These are phyloP conservation scores for Scaptodrosophila lebanonensis DNA, from an alignment of 1,140 invertebrate genomes.

Conservation along the genomic window DNA sequence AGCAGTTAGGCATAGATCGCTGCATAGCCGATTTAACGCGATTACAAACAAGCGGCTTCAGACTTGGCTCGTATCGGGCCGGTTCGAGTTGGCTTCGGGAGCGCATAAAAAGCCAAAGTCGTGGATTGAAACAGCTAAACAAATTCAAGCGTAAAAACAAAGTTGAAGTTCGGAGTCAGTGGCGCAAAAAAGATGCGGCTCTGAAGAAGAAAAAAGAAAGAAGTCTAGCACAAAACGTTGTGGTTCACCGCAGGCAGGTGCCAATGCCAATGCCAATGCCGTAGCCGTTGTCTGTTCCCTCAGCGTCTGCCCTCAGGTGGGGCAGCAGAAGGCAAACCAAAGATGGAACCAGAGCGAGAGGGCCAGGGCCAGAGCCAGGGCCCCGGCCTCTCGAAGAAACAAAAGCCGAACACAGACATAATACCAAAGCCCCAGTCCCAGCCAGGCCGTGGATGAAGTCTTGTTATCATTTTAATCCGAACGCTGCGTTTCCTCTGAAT, in stretches of 20 bases:
- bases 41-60: conserved; percentile 35
- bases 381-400: no score
- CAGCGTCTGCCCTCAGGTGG: no score
- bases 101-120: background rate
- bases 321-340: no score
- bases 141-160: conserved; percentile 52
- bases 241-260: no score
- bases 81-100: background rate
- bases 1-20: conserved; percentile 12
- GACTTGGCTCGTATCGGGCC: background rate
- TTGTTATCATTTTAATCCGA: conserved; percentile 73
- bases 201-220: conserved; percentile 2
- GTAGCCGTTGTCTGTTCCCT: no score
- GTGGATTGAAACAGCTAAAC: conserved; percentile 35
- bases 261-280: no score
- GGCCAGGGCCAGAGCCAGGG: no score
- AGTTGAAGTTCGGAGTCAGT: conserved; percentile 30
- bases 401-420: conserved; percentile 20
- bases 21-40: conserved; percentile 20
- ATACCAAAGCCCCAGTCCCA: conserved; percentile 23
- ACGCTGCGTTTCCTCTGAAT: conserved; percentile 60
- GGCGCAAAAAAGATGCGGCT: background rate
- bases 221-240: no score
- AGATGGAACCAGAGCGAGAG: no score
- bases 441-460: conserved; percentile 25